A percentile compares a stretch with the other conserved stretches of the same genome.
Conservation (phyloP, 2,797 vertebrate species). For the Enteromius afrohamiltoni region DNA sequence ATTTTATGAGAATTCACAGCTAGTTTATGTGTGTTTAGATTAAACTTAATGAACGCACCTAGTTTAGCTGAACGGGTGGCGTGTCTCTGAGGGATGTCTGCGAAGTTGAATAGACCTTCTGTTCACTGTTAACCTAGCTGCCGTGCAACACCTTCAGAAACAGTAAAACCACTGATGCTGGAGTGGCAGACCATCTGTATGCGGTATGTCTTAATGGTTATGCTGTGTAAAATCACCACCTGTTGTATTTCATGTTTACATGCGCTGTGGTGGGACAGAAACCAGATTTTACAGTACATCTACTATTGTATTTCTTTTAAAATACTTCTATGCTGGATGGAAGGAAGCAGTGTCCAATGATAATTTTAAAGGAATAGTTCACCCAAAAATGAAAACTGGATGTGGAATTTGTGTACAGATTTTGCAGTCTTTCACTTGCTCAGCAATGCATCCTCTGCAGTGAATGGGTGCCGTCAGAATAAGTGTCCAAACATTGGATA, state of each 20-base stretch:
- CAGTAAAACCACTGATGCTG: constrained; percentile 17
- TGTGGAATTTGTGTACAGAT: not conserved
- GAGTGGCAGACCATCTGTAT: not conserved
- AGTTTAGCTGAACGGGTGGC: not conserved
- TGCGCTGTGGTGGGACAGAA: not conserved
- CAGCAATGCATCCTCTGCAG: not conserved
- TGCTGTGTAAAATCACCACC: not conserved
- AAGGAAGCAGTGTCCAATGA: not conserved
- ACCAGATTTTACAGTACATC: not conserved
- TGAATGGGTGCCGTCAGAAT: not conserved
- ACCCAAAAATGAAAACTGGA: not conserved
- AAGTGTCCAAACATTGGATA: not conserved
- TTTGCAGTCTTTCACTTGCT: not conserved
- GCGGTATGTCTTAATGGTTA: not conserved
- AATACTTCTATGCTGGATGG: not conserved
- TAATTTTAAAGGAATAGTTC: not conserved
- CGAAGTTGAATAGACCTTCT: constrained; percentile 21
- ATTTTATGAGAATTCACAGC: constrained; percentile 33
- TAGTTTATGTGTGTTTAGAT: constrained; percentile 22
- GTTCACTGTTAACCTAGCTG: constrained; percentile 8
- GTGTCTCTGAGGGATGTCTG: not conserved
- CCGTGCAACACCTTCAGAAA: constrained; percentile 6
- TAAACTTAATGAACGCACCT: constrained; percentile 27
- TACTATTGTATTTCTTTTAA: not conserved
- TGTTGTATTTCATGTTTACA: constrained; percentile 13